Base-by-base conservation (phyloP, 2,797 vertebrate genomes). In the Sebastes ruberrimus region DNA sequence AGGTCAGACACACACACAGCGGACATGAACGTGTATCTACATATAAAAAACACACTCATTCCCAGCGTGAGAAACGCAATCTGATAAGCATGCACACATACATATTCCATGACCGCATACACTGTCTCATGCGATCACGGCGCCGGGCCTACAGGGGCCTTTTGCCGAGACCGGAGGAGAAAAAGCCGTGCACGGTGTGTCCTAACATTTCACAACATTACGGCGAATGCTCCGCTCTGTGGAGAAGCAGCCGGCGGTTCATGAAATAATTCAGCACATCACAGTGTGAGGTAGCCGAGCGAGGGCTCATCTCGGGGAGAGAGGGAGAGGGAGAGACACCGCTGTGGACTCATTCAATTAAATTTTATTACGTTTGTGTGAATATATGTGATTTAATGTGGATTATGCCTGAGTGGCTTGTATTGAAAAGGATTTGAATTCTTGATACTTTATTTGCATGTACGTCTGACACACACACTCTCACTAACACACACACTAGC, bases 361-460 rank as follows among this genome's bases (percentile, higher is more conserved):
- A 10, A 78, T 89, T 75, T 85, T 53, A 89, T 89, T 87, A 89
- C 78, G 67, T 89, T 84, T 80, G 74, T 84, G 42, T 85, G 74
- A 86, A 91, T 89, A 86, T 83, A 82, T 89, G 79, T 85, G 87
- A 91, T 90, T 84, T 80, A 76, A 85, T 84, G 84, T 87, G 85
- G 83, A 89, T 89, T 84, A 82, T 59, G 68, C 62, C 66, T 72
- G 67, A 81, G 65, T 83, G 72, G 27, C 56, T 84, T 70, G 65
- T 84, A 82, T 72, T 85, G 75, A 89, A 89, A 88, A 78, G 69
- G 80, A 86, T 86, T 81, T 79, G 25, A 83, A 82, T 84, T 23
- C 33, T 68, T 78, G 75, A 78, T 86, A 60, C 63, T 78, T 72
- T 49, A 46, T 66, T 59, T 61, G 33, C 65, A 49, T 59, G 57